phyloP scores from a whole-genome alignment of 2,888 invertebrate species.

The Leptinotarsa rubiginosa region DNA sequence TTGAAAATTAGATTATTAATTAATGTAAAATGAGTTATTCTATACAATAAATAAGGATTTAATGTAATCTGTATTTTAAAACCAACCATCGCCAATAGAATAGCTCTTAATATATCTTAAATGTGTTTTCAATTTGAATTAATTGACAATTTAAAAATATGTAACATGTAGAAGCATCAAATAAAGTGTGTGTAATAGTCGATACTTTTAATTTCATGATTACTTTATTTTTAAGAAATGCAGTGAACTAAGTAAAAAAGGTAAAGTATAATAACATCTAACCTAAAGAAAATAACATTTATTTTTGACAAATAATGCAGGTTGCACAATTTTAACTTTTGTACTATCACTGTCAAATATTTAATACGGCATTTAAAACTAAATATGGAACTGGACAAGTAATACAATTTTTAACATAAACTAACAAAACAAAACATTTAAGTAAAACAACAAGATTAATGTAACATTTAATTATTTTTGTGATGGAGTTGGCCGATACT shows the following conservation, averaged over 20 bases:
- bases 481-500: no score
- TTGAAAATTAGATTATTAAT: conserved; percentile 6
- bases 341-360: no score
- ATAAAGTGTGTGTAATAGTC: not conserved
- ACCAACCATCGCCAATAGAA: conserved; percentile 5
- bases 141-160: conserved; percentile 12
- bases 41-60: conserved; percentile 4
- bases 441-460: no score
- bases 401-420: no score
- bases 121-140: not conserved
- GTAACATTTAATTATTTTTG: no score
- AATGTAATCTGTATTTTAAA: not conserved
- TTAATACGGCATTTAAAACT: no score
- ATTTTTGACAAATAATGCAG: no score
- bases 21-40: conserved; percentile 18
- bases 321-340: no score
- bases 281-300: not conserved
- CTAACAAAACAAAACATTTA: no score
- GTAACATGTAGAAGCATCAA: conserved; percentile 9
- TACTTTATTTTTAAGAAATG: not conserved
- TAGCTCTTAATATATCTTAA: conserved; percentile 7
- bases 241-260: not conserved
- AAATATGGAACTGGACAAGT: no score
- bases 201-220: conserved; percentile 15
- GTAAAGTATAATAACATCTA: conserved; percentile 1